Evolutionary conservation across 2,797 vertebrate genomes (phyloP).

Genomic region (Enteromius argenteus): DNA sequence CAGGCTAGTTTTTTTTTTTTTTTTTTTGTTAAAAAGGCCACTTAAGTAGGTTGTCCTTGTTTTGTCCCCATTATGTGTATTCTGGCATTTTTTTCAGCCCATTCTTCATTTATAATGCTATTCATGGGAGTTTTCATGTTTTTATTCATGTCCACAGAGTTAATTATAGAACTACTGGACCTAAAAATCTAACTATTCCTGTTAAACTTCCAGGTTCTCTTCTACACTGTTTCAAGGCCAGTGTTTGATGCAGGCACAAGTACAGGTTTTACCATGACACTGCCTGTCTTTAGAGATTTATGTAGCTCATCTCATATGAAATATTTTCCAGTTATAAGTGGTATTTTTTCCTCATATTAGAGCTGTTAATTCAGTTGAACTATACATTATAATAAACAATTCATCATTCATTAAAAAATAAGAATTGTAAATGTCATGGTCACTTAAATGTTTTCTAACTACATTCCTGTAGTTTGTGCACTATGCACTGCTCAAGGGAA

Average conservation of each 20-base stretch:
- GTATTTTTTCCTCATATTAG: not conserved
- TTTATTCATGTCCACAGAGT: constrained; percentile 68
- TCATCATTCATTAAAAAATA: not conserved
- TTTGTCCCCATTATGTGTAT: constrained; percentile 60
- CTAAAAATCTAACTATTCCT: not conserved
- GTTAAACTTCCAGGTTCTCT: not conserved
- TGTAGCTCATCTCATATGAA: not conserved
- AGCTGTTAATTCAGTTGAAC: not conserved
- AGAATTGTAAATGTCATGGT: not conserved
- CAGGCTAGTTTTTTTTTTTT: not conserved
- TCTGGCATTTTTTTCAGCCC: constrained; percentile 45
- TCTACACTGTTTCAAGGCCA: not conserved
- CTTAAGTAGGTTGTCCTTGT: constrained; percentile 50
- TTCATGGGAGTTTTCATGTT: constrained; percentile 69
- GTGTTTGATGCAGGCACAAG: not conserved
- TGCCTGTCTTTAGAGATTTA: not conserved
- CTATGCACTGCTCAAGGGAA: not conserved
- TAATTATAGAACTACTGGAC: constrained; percentile 9
- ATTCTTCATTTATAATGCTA: constrained; percentile 40
- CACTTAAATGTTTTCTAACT: not conserved
- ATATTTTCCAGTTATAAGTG: not conserved
- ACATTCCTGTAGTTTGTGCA: not conserved
- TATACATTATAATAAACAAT: not conserved
- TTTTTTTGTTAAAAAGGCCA: not conserved
- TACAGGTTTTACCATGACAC: constrained; percentile 1